These are phyloP conservation scores for Drymonia ruficornis DNA, from an alignment of 2,888 invertebrate genomes.

Conservation along the genomic window DNA sequence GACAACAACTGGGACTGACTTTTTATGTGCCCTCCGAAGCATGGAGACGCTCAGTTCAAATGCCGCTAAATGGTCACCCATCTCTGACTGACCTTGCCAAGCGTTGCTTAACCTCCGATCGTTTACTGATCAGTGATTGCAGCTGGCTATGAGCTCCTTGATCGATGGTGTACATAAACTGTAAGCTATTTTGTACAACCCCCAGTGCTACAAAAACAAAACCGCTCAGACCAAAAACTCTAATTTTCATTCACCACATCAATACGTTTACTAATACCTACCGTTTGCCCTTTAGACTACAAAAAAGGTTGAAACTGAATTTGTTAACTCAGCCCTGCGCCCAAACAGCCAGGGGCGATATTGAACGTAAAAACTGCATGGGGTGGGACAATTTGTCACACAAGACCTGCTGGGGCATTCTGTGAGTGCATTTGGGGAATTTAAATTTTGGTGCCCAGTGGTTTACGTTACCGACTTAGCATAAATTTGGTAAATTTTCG, in stretches of 20 bases:
- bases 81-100: no score
- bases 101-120: no score
- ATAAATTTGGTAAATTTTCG: no score
- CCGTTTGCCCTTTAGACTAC: slow-evolving; percentile 21
- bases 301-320: slow-evolving; percentile 55
- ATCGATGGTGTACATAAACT: no score
- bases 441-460: slow-evolving; percentile 13
- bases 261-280: not conserved
- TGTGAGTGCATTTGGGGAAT: slow-evolving; percentile 34
- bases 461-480: slow-evolving; percentile 12
- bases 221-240: not conserved
- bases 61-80: no score
- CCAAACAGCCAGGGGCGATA: slow-evolving; percentile 33
- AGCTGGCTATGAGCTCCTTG: no score
- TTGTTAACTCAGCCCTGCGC: slow-evolving; percentile 49
- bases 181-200: no score
- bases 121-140: no score
- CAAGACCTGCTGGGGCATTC: slow-evolving; percentile 19
- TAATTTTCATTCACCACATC: not conserved
- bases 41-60: no score
- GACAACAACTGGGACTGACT: no score
- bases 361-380: slow-evolving; percentile 42
- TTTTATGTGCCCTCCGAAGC: no score
- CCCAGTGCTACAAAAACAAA: not conserved
- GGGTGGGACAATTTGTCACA: slow-evolving; percentile 45